phyloP scores from a whole-genome alignment of 2,113 vertebrate species.

The Sclerurus mexicanus region DNA sequence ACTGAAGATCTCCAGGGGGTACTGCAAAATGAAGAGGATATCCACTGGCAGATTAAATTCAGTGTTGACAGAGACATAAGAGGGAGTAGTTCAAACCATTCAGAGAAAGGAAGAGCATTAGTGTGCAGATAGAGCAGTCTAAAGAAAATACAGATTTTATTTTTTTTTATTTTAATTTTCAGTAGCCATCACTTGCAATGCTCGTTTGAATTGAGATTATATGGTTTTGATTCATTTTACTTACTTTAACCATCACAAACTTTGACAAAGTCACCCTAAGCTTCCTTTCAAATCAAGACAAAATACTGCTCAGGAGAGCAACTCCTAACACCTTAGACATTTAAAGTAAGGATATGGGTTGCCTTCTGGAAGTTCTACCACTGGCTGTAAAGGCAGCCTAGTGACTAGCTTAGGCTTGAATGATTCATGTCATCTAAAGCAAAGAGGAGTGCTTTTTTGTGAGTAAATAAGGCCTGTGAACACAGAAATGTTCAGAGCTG shows the following conservation, averaged over 20 bases:
- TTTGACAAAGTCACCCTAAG: neutral
- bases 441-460: neutral
- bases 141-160: neutral
- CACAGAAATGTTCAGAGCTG: neutral
- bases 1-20: neutral
- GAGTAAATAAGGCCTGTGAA: neutral
- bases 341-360: neutral
- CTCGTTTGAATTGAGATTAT: neutral
- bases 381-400: neutral
- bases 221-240: neutral
- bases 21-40: neutral
- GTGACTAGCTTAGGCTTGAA: neutral
- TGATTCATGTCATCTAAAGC: neutral
- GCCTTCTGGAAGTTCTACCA: neutral
- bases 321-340: neutral
- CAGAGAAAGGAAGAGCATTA: neutral
- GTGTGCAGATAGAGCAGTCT: neutral
- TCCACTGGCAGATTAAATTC: neutral
- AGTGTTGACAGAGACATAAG: neutral
- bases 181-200: neutral
- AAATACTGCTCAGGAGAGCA: neutral
- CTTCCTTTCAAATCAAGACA: neutral
- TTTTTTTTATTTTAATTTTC: neutral
- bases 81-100: neutral
- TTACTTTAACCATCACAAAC: neutral